phyloP scores from a whole-genome alignment of 2,113 vertebrate species.

The Buteo buteo region DNA sequence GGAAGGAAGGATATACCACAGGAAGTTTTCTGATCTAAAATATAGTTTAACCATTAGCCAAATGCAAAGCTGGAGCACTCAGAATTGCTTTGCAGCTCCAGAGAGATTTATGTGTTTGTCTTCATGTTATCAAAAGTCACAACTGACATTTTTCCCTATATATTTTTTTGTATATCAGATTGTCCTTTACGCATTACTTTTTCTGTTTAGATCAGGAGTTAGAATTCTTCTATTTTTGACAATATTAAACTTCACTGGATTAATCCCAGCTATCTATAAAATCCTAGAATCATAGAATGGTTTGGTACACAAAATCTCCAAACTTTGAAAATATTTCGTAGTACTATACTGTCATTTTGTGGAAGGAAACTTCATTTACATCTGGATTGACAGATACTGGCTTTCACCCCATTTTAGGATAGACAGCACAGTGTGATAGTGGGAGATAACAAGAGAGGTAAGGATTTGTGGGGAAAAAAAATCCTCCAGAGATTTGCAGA shows the following conservation, averaged over 20 bases:
- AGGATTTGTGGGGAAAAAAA: neutral
- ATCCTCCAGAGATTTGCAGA: neutral
- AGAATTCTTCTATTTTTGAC: conserved; percentile 9
- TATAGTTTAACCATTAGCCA: neutral
- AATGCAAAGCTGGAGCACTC: neutral
- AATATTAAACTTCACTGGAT: conserved; percentile 12
- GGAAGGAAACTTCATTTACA: neutral
- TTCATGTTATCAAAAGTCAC: neutral
- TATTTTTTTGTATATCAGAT: neutral
- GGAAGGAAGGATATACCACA: neutral
- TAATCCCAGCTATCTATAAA: conserved; percentile 41
- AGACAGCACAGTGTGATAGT: conserved; percentile 12
- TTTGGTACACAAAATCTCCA: neutral
- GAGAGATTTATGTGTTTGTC: neutral
- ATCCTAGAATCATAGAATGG: neutral
- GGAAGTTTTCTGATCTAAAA: neutral
- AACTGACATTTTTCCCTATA: neutral
- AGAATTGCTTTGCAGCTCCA: neutral
- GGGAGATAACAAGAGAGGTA: neutral
- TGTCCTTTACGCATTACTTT: neutral
- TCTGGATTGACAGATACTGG: neutral
- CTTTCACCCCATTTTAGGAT: conserved; percentile 3
- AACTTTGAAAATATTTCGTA: conserved; percentile 10
- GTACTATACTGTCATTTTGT: neutral
- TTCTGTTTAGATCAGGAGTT: neutral